Evolutionary conservation across 2,888 invertebrate species (phyloP).

Genomic region (Muscina levida): DNA sequence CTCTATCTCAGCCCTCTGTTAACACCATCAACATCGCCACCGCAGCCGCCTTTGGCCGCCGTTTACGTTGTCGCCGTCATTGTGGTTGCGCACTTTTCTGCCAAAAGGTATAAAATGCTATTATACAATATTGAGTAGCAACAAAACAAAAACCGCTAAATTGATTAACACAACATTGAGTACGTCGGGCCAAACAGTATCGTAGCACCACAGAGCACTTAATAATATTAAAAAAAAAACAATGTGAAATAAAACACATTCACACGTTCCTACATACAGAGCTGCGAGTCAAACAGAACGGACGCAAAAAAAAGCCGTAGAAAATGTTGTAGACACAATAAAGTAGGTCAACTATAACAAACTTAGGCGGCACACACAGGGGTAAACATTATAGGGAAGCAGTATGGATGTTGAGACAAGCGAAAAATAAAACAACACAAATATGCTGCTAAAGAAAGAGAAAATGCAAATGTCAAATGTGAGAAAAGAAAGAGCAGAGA

Average conservation of each 20-base stretch:
- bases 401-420: constrained; percentile 37
- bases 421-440: constrained; percentile 20
- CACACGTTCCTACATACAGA: constrained; percentile 14
- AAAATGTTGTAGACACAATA: constrained; percentile 37
- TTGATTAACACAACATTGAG: constrained; percentile 55
- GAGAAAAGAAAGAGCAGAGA: constrained; percentile 9
- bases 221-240: constrained; percentile 56
- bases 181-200: constrained; percentile 19
- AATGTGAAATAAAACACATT: constrained; percentile 25
- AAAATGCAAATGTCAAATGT: constrained; percentile 7
- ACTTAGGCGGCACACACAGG: constrained; percentile 49
- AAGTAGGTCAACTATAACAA: constrained; percentile 57
- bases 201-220: constrained; percentile 41
- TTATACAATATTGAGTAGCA: constrained; percentile 31
- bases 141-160: constrained; percentile 49
- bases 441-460: constrained; percentile 7
- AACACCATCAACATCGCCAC: constrained; percentile 13
- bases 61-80: not conserved
- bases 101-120: constrained; percentile 41
- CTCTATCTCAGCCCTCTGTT: not conserved
- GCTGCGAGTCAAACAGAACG: constrained; percentile 35
- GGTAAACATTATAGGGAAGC: constrained; percentile 45
- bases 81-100: constrained; percentile 17
- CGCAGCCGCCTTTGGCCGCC: not conserved
- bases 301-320: constrained; percentile 35